Percentiles rank a stretch among this genome's conserved stretches.
Evolutionary conservation across 2,797 vertebrate genomes (phyloP).

Genomic region (Thalassophryne amazonica): DNA sequence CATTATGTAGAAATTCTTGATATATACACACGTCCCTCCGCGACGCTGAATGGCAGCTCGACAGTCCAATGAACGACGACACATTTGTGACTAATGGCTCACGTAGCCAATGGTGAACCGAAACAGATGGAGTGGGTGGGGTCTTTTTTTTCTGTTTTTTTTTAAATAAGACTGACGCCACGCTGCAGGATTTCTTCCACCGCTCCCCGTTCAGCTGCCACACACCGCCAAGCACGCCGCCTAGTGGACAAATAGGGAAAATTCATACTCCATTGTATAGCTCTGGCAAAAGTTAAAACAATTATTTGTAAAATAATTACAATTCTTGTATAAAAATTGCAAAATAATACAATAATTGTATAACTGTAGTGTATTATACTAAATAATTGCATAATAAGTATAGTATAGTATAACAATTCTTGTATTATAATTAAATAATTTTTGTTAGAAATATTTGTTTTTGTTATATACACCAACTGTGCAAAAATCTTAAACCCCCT

Average conservation of each 20-base stretch:
- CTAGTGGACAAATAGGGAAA: slow-evolving; percentile 28
- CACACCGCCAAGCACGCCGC: slow-evolving; percentile 57
- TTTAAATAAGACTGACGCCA: slow-evolving; percentile 73
- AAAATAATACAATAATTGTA: no score
- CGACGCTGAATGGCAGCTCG: slow-evolving; percentile 41
- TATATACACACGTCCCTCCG: no score
- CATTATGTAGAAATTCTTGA: no score
- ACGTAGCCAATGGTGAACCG: slow-evolving; percentile 51
- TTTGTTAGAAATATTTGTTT: slow-evolving; percentile 76
- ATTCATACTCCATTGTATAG: background rate
- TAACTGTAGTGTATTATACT: no score
- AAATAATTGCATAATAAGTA: no score
- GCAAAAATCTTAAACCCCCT: no score
- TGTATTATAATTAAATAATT: slow-evolving; percentile 55
- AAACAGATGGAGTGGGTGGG: slow-evolving; percentile 10
- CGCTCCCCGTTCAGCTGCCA: slow-evolving; percentile 60
- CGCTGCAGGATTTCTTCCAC: slow-evolving; percentile 81
- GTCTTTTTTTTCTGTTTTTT: background rate
- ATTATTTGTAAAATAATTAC: background rate
- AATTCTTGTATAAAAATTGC: no score
- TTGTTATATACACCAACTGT: slow-evolving; percentile 69
- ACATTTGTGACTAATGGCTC: slow-evolving; percentile 10
- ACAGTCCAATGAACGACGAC: slow-evolving; percentile 49
- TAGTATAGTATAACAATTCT: no score
- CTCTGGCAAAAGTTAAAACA: no score